Base-by-base conservation (phyloP, 2,888 invertebrate genomes). In the Leucophenga maculata region DNA sequence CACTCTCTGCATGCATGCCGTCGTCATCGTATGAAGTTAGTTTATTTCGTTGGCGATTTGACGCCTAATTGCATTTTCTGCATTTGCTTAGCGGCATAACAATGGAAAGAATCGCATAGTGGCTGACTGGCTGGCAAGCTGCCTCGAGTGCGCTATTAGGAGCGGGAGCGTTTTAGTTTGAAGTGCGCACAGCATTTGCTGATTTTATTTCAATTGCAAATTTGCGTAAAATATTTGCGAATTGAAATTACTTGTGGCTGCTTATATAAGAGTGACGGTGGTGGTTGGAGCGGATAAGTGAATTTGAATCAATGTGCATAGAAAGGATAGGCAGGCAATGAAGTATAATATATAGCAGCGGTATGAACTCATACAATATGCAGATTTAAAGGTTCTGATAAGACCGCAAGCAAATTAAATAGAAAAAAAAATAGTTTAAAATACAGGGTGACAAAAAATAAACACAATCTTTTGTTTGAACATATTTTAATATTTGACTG, bases 41-140 rank as follows among this genome's bases (percentile, higher is more conserved):
- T 80, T 78, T 78, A 74, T 73, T 70, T 79, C 79, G 67, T 72
- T 65, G 74, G 52, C 69, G 65, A 60, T 68, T 68, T 68, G 50
- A 60, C 73, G 79, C 80, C 79, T 82, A 82, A 80, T 80, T 80
- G 80, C 77, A 82, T 82, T 79, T 77, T 69, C 71, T 57, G 64
- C 70, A 65, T 65, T 50, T 39, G 59, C 32, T 59, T 26, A 59
- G 59, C 59, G 59, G 31, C 59, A 59, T 32, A 59, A 59, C 59
- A 59, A 32, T 32, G 22, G 55, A 14, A 8, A 20, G 18, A 52
- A 16, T 20, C 8, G 16, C 52, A 52, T 2, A 52, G 50, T 32
- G 32, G 32, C 32, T 6, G 8, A 32, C 8, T 32, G 48, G 48
- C 16, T 48, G 16, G n/a, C n/a, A n/a, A n/a, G n/a, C n/a, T n/a